Evolutionary conservation across 2,888 invertebrate species (phyloP), one percentile per base, ranked within the genome.

Genomic region (Lissocephala sabroskyi): DNA sequence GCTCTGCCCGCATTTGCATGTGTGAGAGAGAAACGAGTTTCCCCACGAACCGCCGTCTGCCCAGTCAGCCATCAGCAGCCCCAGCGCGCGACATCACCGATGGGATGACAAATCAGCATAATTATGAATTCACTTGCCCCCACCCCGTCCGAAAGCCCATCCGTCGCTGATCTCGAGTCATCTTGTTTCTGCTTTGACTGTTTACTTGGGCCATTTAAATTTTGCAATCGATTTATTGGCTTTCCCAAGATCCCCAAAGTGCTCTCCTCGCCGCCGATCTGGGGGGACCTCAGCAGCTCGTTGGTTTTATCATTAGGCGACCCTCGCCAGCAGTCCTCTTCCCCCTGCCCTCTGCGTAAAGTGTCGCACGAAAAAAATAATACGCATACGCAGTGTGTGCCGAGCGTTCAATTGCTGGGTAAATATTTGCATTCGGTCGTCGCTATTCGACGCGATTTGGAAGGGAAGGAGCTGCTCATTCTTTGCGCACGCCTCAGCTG

Each of bases 341-440:
- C 7, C 23, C 23, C 7, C 3, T 49, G 54, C 41, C 49, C 43
- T 51, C 33, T 10, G 55, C 52, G 54, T 51, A 62, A 66, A 62
- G 66, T 64, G 64, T 59, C 64, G 70, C 53, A 62, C 63, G 60
- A 67, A 67, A 65, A 71, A 67, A 74, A 76, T 74, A 79, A 74
- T 67, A 70, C 66, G 43, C 57, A 62, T 56, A 61, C 68, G 68
- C 67, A 64, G 77, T 78, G 65, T 79, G 62, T 77, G 56, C 61
- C 45, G 46, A 56, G 56, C 56, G 49, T 59, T 71, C 64, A 76
- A 79, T 79, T 65, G 67, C 56, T 61, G 52, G 56, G 66, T 59
- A 62, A 79, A 79, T 79, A 79, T 80, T 79, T 67, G 58, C 41
- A 56, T 37, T 35, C 16, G 55, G 52, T 41, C 7, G 7, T 7